Conservation (phyloP, 2,797 vertebrate species). For the Anniella stebbinsi region DNA sequence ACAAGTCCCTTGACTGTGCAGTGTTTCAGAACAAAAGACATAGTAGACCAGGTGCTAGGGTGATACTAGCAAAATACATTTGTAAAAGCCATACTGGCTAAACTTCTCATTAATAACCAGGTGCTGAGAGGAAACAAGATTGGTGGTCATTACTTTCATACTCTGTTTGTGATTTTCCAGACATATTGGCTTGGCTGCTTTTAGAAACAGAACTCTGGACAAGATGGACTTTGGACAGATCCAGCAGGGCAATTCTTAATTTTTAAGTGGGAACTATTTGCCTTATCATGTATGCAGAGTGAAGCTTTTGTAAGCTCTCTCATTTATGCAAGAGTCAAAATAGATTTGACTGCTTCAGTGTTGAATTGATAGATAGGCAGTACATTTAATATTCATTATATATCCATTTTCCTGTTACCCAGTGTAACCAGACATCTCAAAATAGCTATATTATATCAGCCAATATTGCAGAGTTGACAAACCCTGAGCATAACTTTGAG, state of each 20-base stretch:
- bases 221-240: not conserved
- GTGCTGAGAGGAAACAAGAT: too few species aligned
- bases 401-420: not conserved
- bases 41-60: too few species aligned
- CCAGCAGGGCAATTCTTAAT: not conserved
- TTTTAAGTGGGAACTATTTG: not conserved
- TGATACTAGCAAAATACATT: too few species aligned
- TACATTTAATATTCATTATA: not conserved
- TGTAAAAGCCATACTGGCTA: too few species aligned
- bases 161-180: not conserved
- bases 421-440: not conserved
- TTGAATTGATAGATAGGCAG: not conserved
- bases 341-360: conserved; percentile 1
- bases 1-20: too few species aligned
- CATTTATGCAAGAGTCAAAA: not conserved
- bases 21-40: too few species aligned
- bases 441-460: not conserved
- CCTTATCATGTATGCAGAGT: too few species aligned
- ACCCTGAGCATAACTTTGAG: not conserved
- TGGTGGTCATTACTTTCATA: too few species aligned
- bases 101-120: too few species aligned
- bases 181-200: not conserved
- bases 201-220: not conserved
- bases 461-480: not conserved
- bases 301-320: not conserved